Percentiles rank a stretch among this genome's conserved stretches.
Conservation (phyloP, 2,797 vertebrate genomes). For the Mus spretus region DNA sequence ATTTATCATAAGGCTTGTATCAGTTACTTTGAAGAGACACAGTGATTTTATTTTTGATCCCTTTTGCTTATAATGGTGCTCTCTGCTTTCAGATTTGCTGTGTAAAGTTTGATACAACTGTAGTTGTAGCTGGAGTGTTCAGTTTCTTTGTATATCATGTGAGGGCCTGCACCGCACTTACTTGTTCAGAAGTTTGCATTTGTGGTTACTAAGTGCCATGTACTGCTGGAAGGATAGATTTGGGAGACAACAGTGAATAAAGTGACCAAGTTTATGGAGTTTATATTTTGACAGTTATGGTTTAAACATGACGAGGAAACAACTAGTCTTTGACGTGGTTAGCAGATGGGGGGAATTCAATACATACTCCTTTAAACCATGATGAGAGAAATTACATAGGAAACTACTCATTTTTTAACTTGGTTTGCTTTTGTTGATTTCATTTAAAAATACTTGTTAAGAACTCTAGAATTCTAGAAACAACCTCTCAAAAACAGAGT, state of each 20-base stretch:
- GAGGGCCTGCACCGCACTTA: background rate
- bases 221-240: background rate
- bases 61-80: conserved; percentile 23
- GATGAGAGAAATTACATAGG: conserved; percentile 43
- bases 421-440: conserved; percentile 52
- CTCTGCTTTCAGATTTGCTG: background rate
- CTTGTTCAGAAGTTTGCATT: conserved; percentile 35
- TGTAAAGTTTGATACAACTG: conserved; percentile 23
- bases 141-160: conserved; percentile 19
- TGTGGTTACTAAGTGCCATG: background rate
- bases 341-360: background rate
- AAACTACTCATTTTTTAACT: conserved; percentile 26
- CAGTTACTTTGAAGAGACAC: background rate
- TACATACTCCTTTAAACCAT: conserved; percentile 33
- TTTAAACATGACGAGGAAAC: conserved; percentile 27
- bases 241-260: conserved; percentile 15
- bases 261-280: conserved; percentile 21
- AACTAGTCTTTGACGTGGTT: conserved; percentile 20
- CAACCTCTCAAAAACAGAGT: conserved; percentile 15
- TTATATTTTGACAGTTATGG: conserved; percentile 44
- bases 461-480: conserved; percentile 45
- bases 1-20: background rate
- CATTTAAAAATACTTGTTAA: conserved; percentile 42
- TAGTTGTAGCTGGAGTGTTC: background rate
- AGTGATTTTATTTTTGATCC: conserved; percentile 28